Base-by-base conservation (phyloP, 2,888 invertebrate genomes). In the Patella caerulea region DNA sequence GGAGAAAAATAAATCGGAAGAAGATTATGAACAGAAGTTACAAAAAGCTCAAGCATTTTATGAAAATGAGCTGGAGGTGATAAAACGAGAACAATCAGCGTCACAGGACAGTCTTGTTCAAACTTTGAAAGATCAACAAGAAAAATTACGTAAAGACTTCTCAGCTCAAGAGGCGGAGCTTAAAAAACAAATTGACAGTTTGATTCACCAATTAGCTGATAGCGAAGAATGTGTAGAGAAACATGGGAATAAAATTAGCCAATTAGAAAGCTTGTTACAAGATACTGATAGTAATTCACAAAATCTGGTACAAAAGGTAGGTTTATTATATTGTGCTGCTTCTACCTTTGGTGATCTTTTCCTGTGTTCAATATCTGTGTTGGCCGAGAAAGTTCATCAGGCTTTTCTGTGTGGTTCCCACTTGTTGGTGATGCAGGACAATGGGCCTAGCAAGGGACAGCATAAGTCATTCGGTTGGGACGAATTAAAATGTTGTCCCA, bases 31-130 rank as follows among this genome's bases (percentile, higher is more conserved):
- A 74, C 82, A 79, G 24, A 91, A 91, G 80, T 81, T 91, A 15
- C 83, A 81, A 52, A 90, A 91, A 85, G 89, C 90, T 45, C 87
- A 89, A 79, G 85, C 89, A 24, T 90, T 91, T 78, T 90, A 89
- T 83, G 90, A 91, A 82, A 89, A 91, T 74, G 91, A 91, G 80
- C 82, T 91, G 15, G 87, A 89, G 74, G 90, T 86, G 12, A 79
- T 89, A 45, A 85, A 80, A 76, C 79, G 86, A 70, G 82, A 83
- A 19, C 87, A 88, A 69, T 85, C 82, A 76, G 56, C 85, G 3
- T 82, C 83, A 53, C 76, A 83, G 52, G 86, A 88, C 45, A 86
- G 85, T 34, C 85, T 88, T 15, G 73, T 87, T 19, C 78, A 79
- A 73, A 75, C 72, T n/a, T 78, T 90, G 17, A 80, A 83, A 53